Base-by-base conservation (phyloP, 2,113 vertebrate species). In the Papio anubis region DNA sequence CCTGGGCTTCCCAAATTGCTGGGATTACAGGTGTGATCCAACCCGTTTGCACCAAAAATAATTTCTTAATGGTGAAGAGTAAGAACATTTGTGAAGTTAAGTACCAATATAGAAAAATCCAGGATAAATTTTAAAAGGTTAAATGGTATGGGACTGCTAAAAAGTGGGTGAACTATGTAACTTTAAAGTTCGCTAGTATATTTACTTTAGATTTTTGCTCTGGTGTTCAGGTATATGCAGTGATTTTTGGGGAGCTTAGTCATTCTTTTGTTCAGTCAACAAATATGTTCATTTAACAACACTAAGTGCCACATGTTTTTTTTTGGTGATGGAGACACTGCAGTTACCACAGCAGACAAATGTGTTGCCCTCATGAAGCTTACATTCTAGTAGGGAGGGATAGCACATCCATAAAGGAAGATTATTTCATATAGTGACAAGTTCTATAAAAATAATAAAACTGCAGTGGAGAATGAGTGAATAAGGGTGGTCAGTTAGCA, bases 361-460 rank as follows among this genome's bases (percentile, higher is more conserved):
- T 72, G 90, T 79, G 57, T 94, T 95, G 66, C n/a, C 78, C 32
- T 95, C 50, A 90, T 81, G 81, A 91, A 85, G 38, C 75, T 88
- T 89, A 38, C 32, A 30, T 76, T 94, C 57, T 59, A 92, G 5
- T 52, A 13, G n/a, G 20, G 6, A 92, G 25, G 90, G 79, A 83
- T 16, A 83, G 16, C 7, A 23, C 8, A 25, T 89, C 32, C 80
- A 11, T 64, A 93, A 61, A 93, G 52, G 89, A 80, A 90, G 57
- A 25, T 86, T 52, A 38, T 48, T 84, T 88, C 14, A 61, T n/a
- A 27, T 75, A 30, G 55, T 82, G 3, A 43, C 45, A 32, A 52
- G 23, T 48, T 8, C 48, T 66, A 14, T n/a, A 14, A 80, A 92
- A 35, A 81, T 55, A 95, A 66, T 85, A 45, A 72, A 59, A 52